phyloP scores from a whole-genome alignment of 2,888 invertebrate species.

The Aphodius granarius region DNA sequence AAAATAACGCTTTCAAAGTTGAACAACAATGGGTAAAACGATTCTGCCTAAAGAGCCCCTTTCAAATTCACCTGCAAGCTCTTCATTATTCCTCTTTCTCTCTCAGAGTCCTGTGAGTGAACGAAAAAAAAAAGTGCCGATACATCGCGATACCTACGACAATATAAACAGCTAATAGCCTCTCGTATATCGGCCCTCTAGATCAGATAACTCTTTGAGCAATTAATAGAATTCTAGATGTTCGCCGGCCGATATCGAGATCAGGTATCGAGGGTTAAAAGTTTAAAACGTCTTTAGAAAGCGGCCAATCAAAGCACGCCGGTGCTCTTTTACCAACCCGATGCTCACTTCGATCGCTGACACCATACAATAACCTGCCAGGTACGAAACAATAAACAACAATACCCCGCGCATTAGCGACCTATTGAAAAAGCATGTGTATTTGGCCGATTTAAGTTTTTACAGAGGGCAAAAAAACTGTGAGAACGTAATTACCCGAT shows the following conservation, averaged over 20 bases:
- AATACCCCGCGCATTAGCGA: background rate
- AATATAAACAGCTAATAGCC: constrained; percentile 28
- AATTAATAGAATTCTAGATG: constrained; percentile 30
- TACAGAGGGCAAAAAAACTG: too few species aligned
- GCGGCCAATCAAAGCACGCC: constrained; percentile 45
- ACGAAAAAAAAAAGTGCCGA: background rate
- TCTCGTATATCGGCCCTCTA: constrained; percentile 9
- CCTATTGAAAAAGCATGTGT: too few species aligned
- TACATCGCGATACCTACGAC: constrained; percentile 15
- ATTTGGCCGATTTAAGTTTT: too few species aligned
- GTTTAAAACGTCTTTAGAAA: constrained; percentile 52
- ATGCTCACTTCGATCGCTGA: constrained; percentile 32
- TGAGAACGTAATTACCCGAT: too few species aligned
- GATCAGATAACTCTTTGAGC: constrained; percentile 28
- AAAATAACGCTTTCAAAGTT: constrained; percentile 1
- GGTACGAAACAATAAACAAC: background rate
- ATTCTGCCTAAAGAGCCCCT: background rate
- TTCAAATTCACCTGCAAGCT: background rate
- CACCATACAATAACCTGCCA: background rate
- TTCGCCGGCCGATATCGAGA: constrained; percentile 22
- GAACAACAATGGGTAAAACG: constrained; percentile 12
- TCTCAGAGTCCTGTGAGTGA: background rate
- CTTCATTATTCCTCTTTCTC: background rate
- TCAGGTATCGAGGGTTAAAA: constrained; percentile 29
- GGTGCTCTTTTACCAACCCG: constrained; percentile 15